These are phyloP conservation scores for Gasteruption jaculator DNA, from an alignment of 2,888 invertebrate genomes.

Conservation along the genomic window DNA sequence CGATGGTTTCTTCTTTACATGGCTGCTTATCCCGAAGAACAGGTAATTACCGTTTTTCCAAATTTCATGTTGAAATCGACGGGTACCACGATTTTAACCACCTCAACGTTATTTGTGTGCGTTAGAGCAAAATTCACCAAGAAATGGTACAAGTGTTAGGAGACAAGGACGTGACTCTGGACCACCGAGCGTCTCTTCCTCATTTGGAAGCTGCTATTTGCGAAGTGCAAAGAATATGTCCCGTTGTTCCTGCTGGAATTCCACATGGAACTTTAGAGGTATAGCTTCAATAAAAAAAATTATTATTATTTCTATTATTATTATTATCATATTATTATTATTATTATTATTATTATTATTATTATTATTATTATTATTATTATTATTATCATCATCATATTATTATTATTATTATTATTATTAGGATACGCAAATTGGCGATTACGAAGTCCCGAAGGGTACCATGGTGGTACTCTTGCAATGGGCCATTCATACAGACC, in stretches of 20 bases:
- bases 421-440: slow-evolving; percentile 58
- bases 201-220: slow-evolving; percentile 70
- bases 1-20: slow-evolving; percentile 79
- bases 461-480: slow-evolving; percentile 75
- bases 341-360: too few relatives aligned
- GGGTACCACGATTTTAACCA: slow-evolving; percentile 5
- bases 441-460: slow-evolving; percentile 64
- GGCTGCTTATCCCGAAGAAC: slow-evolving; percentile 64
- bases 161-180: slow-evolving; percentile 51
- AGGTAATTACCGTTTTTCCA: slow-evolving; percentile 51
- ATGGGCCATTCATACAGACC: slow-evolving; percentile 77
- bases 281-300: slow-evolving; percentile 2
- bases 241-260: slow-evolving; percentile 78
- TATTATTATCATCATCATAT: too few relatives aligned
- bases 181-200: slow-evolving; percentile 57
- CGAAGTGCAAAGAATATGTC: slow-evolving; percentile 74
- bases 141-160: slow-evolving; percentile 52
- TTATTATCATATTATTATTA: too few relatives aligned
- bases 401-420: slow-evolving; percentile 11
- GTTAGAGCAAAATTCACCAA: slow-evolving; percentile 58
- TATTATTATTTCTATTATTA: not conserved
- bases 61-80: not conserved
- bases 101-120: slow-evolving; percentile 3
- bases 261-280: slow-evolving; percentile 72
- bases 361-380: too few relatives aligned